Evolutionary conservation across 2,113 vertebrate species (phyloP), one percentile per base, ranked within the genome.

Genomic region (Carlito syrichta): DNA sequence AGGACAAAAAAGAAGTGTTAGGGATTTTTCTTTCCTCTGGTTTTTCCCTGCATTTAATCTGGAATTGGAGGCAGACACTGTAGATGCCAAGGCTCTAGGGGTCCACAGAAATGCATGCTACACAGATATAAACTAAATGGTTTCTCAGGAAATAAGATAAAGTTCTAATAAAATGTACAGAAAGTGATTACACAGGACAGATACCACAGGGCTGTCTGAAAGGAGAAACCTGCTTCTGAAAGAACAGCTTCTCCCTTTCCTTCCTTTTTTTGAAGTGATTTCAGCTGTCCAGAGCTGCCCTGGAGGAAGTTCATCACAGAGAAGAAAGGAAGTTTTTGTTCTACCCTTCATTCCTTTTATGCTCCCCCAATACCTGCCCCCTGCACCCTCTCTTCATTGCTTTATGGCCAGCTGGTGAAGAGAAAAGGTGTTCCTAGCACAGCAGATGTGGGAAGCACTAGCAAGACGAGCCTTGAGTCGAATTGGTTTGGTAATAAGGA

Each of bases 121-220:
- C 40, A 38, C 66, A 94, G 50, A 85, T 56, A 38, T 45, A 86
- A 66, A 68, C 27, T 38, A 40, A 32, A 68, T 30, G 48, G 4
- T 35, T 93, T 95, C 90, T 96, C 68, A 38, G 74, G 85, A 95
- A 93, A 83, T 43, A 6, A 54, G 86, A 87, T 25, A 30, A 91
- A 87, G 69, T 89, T 60, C 16, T 79, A 89, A 96, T 76, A 71
- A 74, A 62, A 52, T 35, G 45, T 17, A 91, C 30, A 52, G 58
- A 86, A 95, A 82, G 66, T 30, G 32, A 95, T 23, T 7, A 63
- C 8, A 88, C 0, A 8, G 11, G 73, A 60, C 14, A 19, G 87
- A 74, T 7, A 92, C 69, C 2, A 23, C 23, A n/a, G 76, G 86
- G 2, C 50, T 92, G 86, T 35, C 25, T 94, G 94, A 73, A 52